These are phyloP conservation scores for Gasteruption jaculator DNA, from an alignment of 2,888 invertebrate species.

Conservation along the genomic window DNA sequence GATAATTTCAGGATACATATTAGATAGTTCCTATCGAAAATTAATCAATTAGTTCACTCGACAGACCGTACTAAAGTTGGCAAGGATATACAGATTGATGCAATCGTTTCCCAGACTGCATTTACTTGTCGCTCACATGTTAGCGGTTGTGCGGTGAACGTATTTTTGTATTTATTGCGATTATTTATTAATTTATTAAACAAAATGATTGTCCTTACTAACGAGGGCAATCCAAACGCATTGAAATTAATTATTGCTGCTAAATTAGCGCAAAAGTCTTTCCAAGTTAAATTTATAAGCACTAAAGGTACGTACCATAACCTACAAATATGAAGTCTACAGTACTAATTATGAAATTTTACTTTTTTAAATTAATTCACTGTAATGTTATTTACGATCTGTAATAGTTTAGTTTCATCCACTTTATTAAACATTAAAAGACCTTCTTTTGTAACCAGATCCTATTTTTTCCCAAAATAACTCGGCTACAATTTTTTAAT, in stretches of 20 bases:
- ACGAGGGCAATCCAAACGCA: slow-evolving; percentile 72
- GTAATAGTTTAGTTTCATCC: too few species aligned
- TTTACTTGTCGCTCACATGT: slow-evolving; percentile 37
- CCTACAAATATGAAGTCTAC: too few species aligned
- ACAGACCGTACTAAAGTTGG: not conserved
- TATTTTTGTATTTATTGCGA: slow-evolving; percentile 42
- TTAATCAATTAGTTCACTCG: too few species aligned
- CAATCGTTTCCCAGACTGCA: slow-evolving; percentile 15
- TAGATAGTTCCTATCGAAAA: too few species aligned
- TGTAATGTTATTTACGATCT: too few species aligned
- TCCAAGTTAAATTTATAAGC: slow-evolving; percentile 58
- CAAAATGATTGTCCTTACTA: slow-evolving; percentile 70
- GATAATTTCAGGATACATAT: too few species aligned
- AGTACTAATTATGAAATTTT: too few species aligned
- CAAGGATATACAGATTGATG: not conserved
- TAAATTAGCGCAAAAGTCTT: slow-evolving; percentile 58
- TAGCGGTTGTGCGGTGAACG: slow-evolving; percentile 36
- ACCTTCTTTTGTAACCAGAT: too few species aligned
- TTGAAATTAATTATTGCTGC: slow-evolving; percentile 70
- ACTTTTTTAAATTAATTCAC: too few species aligned
- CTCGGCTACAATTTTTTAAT: too few species aligned
- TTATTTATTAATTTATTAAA: slow-evolving; percentile 40
- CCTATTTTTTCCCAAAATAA: too few species aligned
- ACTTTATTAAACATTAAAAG: too few species aligned
- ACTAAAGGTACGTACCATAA: slow-evolving; percentile 58